Conservation (phyloP, 1,140 invertebrate species). For the Aleiodes sp. region DNA sequence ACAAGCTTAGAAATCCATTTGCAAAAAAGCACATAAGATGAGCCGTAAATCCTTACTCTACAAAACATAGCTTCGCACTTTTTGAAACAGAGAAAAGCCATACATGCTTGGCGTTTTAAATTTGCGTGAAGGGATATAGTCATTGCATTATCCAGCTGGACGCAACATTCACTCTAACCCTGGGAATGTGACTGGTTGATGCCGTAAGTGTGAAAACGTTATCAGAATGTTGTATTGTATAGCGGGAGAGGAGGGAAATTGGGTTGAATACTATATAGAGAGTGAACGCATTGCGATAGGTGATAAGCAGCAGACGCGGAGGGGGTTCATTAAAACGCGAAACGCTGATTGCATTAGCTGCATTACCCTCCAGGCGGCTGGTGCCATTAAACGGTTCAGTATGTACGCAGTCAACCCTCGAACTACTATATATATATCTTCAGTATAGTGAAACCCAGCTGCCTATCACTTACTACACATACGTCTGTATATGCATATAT, state of each 20-base stretch:
- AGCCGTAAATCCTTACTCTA: too few relatives aligned
- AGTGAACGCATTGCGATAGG: slow-evolving; percentile 19
- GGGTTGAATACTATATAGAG: not conserved
- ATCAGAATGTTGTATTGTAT: not conserved
- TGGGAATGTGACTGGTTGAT: not conserved
- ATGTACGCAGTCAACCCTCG: slow-evolving; percentile 2
- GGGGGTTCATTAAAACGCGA: slow-evolving; percentile 54
- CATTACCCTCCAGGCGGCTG: slow-evolving; percentile 42
- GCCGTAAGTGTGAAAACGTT: not conserved
- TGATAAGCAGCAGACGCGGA: slow-evolving; percentile 35
- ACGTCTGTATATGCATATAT: not conserved
- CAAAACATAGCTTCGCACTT: not conserved
- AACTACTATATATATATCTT: not conserved
- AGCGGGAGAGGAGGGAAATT: not conserved
- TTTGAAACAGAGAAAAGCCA: not conserved
- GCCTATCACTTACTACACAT: not conserved
- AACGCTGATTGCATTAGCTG: slow-evolving; percentile 57
- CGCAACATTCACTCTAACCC: not conserved
- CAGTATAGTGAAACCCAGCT: not conserved
- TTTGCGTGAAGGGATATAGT: not conserved
- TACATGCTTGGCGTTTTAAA: not conserved
- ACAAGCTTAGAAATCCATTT: too few relatives aligned
- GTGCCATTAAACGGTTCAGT: slow-evolving; percentile 45
- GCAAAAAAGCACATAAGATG: too few relatives aligned
- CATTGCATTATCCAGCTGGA: not conserved